phyloP scores from a whole-genome alignment of 2,888 invertebrate species.

The Drosophila pseudotakahashii region DNA sequence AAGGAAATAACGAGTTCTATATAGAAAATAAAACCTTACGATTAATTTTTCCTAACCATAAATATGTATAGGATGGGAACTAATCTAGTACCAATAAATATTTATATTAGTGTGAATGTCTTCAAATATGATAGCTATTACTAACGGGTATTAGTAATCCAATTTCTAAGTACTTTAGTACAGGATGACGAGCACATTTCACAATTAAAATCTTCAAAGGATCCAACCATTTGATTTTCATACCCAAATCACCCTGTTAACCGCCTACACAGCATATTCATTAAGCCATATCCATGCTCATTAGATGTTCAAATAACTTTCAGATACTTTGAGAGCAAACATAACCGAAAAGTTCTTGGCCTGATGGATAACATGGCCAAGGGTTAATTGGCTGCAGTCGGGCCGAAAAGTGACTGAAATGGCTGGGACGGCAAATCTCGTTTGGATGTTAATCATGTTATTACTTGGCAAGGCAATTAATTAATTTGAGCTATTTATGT shows the following conservation, averaged over 20 bases:
- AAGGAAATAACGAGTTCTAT: too few relatives aligned
- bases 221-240: background rate
- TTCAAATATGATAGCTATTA: background rate
- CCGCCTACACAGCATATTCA: slow-evolving; percentile 14
- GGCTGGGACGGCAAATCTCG: slow-evolving; percentile 15
- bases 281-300: slow-evolving; percentile 41
- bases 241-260: slow-evolving; percentile 3
- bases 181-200: too few relatives aligned
- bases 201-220: background rate
- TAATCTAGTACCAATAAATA: too few relatives aligned
- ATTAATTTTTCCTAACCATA: too few relatives aligned
- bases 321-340: slow-evolving; percentile 58
- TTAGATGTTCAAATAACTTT: slow-evolving; percentile 60
- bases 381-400: slow-evolving; percentile 65
- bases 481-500: slow-evolving; percentile 73
- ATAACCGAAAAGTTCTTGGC: slow-evolving; percentile 48
- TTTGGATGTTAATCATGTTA: slow-evolving; percentile 68
- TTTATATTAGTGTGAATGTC: too few relatives aligned
- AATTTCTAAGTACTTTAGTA: too few relatives aligned
- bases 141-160: too few relatives aligned
- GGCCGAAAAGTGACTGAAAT: slow-evolving; percentile 42
- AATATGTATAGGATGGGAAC: too few relatives aligned
- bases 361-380: slow-evolving; percentile 54
- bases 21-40: too few relatives aligned
- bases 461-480: slow-evolving; percentile 72